Evolutionary conservation across 1,140 invertebrate genomes (phyloP).

Genomic region (Leptinotarsa texana): DNA sequence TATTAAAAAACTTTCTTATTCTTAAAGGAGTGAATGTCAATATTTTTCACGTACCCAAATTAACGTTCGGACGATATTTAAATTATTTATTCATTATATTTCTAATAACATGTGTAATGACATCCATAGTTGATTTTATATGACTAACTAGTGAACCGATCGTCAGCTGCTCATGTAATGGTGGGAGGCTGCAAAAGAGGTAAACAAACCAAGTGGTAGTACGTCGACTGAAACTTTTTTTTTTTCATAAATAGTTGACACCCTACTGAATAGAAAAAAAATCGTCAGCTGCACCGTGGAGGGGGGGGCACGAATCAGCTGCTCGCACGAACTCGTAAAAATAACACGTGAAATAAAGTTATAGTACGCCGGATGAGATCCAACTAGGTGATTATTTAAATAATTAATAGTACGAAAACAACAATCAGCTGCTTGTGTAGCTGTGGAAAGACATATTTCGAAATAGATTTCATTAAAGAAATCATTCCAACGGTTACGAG

Average conservation of each 20-base stretch:
- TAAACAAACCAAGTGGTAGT: conserved; percentile 17
- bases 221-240: conserved; percentile 9
- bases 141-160: neutral
- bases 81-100: no score
- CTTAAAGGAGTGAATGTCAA: no score
- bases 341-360: conserved; percentile 14
- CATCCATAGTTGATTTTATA: no score
- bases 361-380: neutral
- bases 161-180: neutral
- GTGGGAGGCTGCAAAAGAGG: conserved; percentile 14
- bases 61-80: no score
- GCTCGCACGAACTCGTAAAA: conserved; percentile 5
- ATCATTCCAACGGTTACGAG: no score
- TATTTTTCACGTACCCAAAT: no score
- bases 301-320: neutral
- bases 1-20: no score
- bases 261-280: conserved; percentile 5
- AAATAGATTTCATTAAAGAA: no score
- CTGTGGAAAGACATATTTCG: neutral
- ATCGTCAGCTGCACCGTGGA: conserved; percentile 3
- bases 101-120: no score
- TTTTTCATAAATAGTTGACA: conserved; percentile 7
- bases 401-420: conserved; percentile 13
- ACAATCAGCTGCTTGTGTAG: conserved; percentile 13
- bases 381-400: neutral